A percentile compares a stretch with the other conserved stretches of the same genome.
These are phyloP conservation scores for Cheirogaleus major DNA, from an alignment of 2,797 vertebrate species.

Conservation along the genomic window DNA sequence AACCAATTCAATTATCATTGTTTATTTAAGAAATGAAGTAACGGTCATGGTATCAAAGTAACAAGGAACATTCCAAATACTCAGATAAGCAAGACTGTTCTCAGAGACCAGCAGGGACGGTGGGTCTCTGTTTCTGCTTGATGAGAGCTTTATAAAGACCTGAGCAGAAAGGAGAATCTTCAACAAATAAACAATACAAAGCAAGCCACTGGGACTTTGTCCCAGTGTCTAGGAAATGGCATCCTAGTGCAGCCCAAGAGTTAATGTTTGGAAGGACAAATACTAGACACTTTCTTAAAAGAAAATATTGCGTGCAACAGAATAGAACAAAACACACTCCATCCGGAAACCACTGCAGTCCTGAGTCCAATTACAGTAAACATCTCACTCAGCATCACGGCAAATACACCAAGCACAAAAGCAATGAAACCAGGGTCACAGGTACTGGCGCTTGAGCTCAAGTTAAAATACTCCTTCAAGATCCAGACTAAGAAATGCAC, in stretches of 20 bases:
- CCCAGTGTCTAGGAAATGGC: neutral
- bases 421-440: neutral
- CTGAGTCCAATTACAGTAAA: neutral
- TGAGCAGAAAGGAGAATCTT: neutral
- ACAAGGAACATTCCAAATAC: neutral
- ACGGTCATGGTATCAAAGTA: neutral
- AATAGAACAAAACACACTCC: neutral
- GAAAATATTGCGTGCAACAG: neutral
- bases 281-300: neutral
- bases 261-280: neutral
- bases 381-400: neutral
- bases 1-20: neutral
- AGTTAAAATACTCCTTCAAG: neutral
- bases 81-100: neutral
- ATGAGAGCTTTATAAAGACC: neutral
- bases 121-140: neutral
- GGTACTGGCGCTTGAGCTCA: neutral
- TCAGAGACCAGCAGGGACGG: neutral
- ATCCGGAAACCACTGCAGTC: neutral
- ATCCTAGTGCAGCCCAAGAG: neutral
- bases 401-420: neutral
- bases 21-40: neutral
- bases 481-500: neutral
- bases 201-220: neutral
- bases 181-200: neutral